Conservation (phyloP, 2,888 invertebrate genomes). For the Metopia argyrocephala region DNA sequence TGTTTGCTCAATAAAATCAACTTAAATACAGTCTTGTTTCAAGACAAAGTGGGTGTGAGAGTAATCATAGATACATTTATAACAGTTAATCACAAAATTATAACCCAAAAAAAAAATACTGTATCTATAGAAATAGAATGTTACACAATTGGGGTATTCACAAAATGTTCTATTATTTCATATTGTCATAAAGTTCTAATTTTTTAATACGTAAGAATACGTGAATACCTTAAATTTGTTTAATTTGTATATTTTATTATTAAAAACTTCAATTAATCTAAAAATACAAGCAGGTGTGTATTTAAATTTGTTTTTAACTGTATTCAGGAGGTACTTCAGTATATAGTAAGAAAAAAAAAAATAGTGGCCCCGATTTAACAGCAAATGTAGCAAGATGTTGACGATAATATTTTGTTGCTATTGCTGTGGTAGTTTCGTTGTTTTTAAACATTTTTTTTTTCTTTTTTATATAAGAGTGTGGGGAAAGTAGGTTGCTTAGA, state of each 20-base stretch:
- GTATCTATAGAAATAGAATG: too few species aligned
- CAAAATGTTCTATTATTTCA: too few species aligned
- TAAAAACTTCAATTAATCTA: too few species aligned
- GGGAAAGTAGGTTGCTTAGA: slow-evolving; percentile 56
- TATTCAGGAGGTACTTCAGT: slow-evolving; percentile 9
- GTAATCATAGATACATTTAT: not conserved
- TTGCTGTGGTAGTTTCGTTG: slow-evolving; percentile 2
- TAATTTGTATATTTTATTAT: too few species aligned
- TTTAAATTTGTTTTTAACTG: slow-evolving; percentile 10
- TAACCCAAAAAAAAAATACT: not conserved
- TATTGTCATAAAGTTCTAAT: not conserved
- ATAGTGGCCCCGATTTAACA: slow-evolving; percentile 37
- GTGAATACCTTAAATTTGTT: too few species aligned
- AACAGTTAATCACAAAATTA: not conserved
- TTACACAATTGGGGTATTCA: too few species aligned
- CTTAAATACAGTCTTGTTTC: not conserved
- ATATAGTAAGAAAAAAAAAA: too few species aligned
- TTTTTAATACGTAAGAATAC: too few species aligned
- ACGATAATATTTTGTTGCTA: slow-evolving; percentile 26
- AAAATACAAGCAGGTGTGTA: not conserved
- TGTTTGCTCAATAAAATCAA: slow-evolving; percentile 19
- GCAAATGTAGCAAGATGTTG: slow-evolving; percentile 41
- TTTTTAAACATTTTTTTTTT: slow-evolving; percentile 1
- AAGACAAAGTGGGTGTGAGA: slow-evolving; percentile 10
- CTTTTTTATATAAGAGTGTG: slow-evolving; percentile 19